These are phyloP conservation scores for Clunio marinus DNA, from an alignment of 2,888 invertebrate species.

Conservation along the genomic window DNA sequence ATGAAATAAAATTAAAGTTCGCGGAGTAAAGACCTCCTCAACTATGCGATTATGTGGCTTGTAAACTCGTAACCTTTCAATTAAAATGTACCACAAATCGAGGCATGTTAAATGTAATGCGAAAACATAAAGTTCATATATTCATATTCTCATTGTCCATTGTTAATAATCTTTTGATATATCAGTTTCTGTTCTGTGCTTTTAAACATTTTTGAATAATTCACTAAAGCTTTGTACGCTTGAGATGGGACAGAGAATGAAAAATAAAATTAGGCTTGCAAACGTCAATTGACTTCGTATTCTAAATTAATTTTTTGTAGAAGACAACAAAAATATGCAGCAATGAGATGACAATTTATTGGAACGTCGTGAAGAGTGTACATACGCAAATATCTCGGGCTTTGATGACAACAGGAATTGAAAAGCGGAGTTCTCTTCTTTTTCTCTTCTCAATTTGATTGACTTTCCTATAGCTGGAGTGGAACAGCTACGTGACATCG, in stretches of 20 bases:
- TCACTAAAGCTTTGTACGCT: no score
- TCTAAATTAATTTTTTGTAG: conserved; percentile 28
- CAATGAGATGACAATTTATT: conserved; percentile 8
- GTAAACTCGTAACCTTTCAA: conserved; percentile 34
- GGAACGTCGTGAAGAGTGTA: not conserved
- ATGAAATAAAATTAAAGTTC: not conserved
- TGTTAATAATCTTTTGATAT: conserved; percentile 28
- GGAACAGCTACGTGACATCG: conserved; percentile 34
- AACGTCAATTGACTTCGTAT: conserved; percentile 25
- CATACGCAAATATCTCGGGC: conserved; percentile 23
- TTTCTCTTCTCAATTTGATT: conserved; percentile 22
- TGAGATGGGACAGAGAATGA: no score
- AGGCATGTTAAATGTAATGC: conserved; percentile 32
- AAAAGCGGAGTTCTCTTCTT: not conserved
- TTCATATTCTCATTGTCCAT: conserved; percentile 35
- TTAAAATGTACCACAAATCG: conserved; percentile 22
- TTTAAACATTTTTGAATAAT: conserved; percentile 14
- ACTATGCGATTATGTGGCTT: conserved; percentile 22
- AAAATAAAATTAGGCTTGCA: conserved; percentile 24
- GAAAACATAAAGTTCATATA: conserved; percentile 36
- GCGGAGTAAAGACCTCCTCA: conserved; percentile 13
- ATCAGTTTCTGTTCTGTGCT: conserved; percentile 5
- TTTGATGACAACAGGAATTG: conserved; percentile 16
- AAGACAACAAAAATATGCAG: no score
- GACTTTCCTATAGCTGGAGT: conserved; percentile 26